Evolutionary conservation across 2,113 vertebrate species (phyloP).

Genomic region (Neotoma lepida): DNA sequence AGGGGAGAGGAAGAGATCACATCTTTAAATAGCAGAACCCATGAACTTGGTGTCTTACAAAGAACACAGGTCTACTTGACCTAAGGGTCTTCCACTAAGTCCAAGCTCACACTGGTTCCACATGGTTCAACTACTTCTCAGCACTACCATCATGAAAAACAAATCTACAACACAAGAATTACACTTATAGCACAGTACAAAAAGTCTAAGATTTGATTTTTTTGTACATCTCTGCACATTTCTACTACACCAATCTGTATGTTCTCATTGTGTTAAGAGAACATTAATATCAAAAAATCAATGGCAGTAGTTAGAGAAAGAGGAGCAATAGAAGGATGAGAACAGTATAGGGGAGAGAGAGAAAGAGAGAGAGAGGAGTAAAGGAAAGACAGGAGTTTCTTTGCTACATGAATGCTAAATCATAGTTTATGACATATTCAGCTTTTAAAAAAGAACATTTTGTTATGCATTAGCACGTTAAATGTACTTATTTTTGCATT

Average conservation of each 20-base stretch:
- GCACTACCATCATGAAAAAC: not conserved
- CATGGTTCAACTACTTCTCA: not conserved
- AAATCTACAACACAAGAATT: not conserved
- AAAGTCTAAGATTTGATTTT: not conserved
- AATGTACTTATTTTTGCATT: conserved; percentile 2
- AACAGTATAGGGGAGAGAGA: too few species aligned
- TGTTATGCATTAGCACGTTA: not conserved
- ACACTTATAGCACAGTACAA: too few species aligned
- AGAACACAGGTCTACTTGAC: too few species aligned
- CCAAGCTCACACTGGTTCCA: not conserved
- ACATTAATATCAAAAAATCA: not conserved
- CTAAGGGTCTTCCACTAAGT: not conserved
- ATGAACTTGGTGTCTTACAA: not conserved
- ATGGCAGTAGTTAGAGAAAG: not conserved
- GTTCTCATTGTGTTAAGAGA: not conserved
- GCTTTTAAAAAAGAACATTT: not conserved
- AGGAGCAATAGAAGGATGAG: not conserved
- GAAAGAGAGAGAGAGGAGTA: too few species aligned
- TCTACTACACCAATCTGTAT: not conserved
- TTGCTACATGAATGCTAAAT: not conserved
- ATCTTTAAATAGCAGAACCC: not conserved
- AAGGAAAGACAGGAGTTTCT: not conserved
- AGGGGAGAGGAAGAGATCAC: not conserved
- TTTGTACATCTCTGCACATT: not conserved
- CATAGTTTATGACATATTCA: not conserved